These are phyloP conservation scores for Andrena chrysosceles DNA, from an alignment of 2,888 invertebrate species.

Conservation along the genomic window DNA sequence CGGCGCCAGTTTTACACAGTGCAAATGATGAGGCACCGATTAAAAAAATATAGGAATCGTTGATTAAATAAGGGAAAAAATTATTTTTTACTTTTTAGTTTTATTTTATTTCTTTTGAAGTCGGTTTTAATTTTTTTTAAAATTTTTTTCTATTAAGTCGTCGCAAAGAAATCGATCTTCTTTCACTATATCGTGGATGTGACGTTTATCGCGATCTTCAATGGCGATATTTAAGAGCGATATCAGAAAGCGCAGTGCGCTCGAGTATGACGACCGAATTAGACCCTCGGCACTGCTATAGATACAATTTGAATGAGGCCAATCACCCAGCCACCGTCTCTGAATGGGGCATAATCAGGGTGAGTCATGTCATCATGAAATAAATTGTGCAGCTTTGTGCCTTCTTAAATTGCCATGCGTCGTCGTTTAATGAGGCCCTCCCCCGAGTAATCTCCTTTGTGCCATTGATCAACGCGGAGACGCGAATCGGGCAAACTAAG, in stretches of 20 bases:
- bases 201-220: constrained; percentile 71
- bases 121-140: too few species aligned
- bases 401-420: constrained; percentile 55
- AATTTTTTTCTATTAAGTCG: too few species aligned
- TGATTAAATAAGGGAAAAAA: too few species aligned
- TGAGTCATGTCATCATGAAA: constrained; percentile 66
- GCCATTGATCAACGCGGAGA: constrained; percentile 18
- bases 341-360: constrained; percentile 81
- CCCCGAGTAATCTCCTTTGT: constrained; percentile 29
- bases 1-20: too few species aligned
- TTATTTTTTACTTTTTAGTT: too few species aligned
- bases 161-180: constrained; percentile 75
- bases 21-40: too few species aligned
- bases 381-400: constrained; percentile 57
- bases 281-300: constrained; percentile 71
- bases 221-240: constrained; percentile 76
- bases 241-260: constrained; percentile 76
- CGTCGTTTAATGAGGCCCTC: constrained; percentile 25
- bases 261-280: constrained; percentile 76
- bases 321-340: constrained; percentile 79
- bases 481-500: constrained; percentile 19
- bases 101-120: too few species aligned
- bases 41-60: too few species aligned
- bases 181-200: constrained; percentile 71
- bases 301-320: constrained; percentile 75